These are phyloP conservation scores for Tringa solitaria DNA, from an alignment of 2,113 vertebrate species.

Conservation along the genomic window DNA sequence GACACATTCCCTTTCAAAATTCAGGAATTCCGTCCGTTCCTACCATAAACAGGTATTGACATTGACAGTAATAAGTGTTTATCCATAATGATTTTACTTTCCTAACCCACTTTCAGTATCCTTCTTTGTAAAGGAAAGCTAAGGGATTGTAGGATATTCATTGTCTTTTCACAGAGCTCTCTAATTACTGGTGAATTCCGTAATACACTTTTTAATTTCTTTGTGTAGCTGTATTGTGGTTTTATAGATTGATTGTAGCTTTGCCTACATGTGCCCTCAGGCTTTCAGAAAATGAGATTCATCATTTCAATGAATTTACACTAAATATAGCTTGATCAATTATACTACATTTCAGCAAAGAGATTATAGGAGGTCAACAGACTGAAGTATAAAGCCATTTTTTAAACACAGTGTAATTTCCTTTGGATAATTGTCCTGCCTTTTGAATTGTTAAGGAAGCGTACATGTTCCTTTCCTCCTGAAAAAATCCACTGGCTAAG, in stretches of 20 bases:
- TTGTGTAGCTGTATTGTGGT: background rate
- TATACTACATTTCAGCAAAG: conserved; percentile 1
- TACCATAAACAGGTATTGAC: background rate
- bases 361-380: background rate
- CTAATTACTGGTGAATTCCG: background rate
- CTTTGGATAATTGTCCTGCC: background rate
- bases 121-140: background rate
- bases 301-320: conserved; percentile 24
- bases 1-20: background rate
- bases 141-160: background rate
- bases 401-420: background rate
- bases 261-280: background rate
- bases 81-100: background rate
- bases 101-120: background rate
- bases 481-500: background rate
- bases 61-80: background rate
- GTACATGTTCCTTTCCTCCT: background rate
- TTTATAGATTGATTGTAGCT: conserved; percentile 16
- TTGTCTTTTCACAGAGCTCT: background rate
- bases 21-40: background rate
- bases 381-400: background rate
- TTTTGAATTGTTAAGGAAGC: background rate
- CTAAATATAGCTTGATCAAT: conserved; percentile 17
- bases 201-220: conserved; percentile 12
- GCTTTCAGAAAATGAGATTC: conserved; percentile 2